Percentiles rank a stretch among this genome's conserved stretches.
Conservation (phyloP, 2,888 invertebrate genomes). For the Zootermopsis nevadensis region DNA sequence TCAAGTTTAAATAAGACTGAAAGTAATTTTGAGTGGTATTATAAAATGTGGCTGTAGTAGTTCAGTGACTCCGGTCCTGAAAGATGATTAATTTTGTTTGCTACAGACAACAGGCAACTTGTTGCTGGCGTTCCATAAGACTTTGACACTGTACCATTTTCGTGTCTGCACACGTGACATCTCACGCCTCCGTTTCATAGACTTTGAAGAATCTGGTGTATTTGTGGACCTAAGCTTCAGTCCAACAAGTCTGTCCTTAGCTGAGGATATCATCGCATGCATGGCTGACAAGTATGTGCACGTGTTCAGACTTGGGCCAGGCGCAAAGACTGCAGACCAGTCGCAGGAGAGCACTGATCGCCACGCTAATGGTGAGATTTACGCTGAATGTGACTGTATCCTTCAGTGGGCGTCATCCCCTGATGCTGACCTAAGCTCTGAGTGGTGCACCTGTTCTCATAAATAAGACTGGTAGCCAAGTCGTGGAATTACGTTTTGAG, state of each 20-base stretch:
- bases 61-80: no score
- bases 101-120: slow-evolving; percentile 63
- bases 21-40: no score
- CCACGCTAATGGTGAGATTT: neutral
- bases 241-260: slow-evolving; percentile 70
- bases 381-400: no score
- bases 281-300: slow-evolving; percentile 72
- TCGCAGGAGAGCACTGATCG: neutral
- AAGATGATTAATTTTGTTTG: neutral
- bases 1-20: no score
- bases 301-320: slow-evolving; percentile 63
- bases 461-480: no score
- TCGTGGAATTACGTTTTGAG: no score
- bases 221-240: slow-evolving; percentile 73
- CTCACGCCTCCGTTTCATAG: slow-evolving; percentile 75
- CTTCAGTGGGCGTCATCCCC: no score
- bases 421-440: no score
- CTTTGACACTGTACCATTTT: slow-evolving; percentile 70
- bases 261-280: slow-evolving; percentile 76
- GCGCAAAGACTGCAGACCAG: neutral
- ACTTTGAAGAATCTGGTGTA: slow-evolving; percentile 76
- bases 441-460: no score
- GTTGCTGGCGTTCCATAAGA: slow-evolving; percentile 63
- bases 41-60: no score
- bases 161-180: slow-evolving; percentile 74